A percentile compares a stretch with the other conserved stretches of the same genome.
Conservation (phyloP, 1,140 invertebrate species). For the Formica selysi region DNA sequence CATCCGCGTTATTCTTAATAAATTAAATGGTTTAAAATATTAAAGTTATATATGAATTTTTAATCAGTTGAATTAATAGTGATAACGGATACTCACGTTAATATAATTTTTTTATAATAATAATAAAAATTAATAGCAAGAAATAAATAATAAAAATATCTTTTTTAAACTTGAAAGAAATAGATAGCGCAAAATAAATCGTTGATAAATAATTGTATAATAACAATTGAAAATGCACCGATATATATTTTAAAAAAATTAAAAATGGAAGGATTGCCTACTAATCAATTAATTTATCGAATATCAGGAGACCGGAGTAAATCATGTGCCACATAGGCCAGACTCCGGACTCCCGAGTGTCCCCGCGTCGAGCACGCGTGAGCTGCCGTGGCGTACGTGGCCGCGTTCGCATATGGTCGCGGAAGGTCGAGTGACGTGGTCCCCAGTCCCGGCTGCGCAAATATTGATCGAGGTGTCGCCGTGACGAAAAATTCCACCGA, state of each 20-base stretch:
- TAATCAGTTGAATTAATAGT: background rate
- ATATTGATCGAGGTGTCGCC: slow-evolving; percentile 84
- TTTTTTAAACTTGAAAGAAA: background rate
- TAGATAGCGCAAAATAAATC: background rate
- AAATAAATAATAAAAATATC: background rate
- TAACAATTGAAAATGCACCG: background rate
- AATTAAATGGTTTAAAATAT: background rate
- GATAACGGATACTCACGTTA: background rate
- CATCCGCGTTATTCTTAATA: background rate
- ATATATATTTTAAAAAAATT: background rate
- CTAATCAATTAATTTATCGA: background rate
- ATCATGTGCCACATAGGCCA: slow-evolving; percentile 28
- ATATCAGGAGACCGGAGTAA: background rate
- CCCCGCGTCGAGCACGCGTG: slow-evolving; percentile 39
- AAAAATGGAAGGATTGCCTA: background rate
- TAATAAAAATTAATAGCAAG: background rate
- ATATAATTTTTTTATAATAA: background rate
- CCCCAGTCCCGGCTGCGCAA: slow-evolving; percentile 83
- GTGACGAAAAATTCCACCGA: slow-evolving; percentile 84
- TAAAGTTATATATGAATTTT: background rate
- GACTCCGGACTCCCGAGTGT: background rate
- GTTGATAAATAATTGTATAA: slow-evolving; percentile 3
- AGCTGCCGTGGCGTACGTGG: slow-evolving; percentile 60
- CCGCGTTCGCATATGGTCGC: slow-evolving; percentile 80
- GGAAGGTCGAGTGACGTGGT: slow-evolving; percentile 84